Percentiles rank a stretch among this genome's conserved stretches.
These are phyloP conservation scores for Cosmia pyralina DNA, from an alignment of 2,888 invertebrate species.

Conservation along the genomic window DNA sequence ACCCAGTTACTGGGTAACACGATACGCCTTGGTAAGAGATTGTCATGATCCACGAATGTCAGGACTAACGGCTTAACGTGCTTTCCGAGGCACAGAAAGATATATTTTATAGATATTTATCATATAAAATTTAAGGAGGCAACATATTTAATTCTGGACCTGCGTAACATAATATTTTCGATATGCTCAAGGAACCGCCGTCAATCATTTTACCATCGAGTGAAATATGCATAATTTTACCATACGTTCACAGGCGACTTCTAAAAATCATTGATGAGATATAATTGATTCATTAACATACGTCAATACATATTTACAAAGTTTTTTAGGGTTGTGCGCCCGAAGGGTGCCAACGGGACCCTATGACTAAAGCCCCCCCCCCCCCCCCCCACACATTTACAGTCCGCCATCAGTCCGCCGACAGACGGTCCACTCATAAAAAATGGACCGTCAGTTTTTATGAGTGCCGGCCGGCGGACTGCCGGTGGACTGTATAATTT, in stretches of 20 bases:
- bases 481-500: too few species aligned
- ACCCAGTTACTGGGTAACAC: too few species aligned
- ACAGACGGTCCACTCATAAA: too few species aligned
- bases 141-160: constrained; percentile 2
- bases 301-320: background rate
- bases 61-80: too few species aligned
- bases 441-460: too few species aligned
- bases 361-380: background rate
- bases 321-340: background rate
- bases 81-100: too few species aligned
- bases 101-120: constrained; percentile 27
- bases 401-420: too few species aligned
- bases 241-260: constrained; percentile 5
- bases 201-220: constrained; percentile 37
- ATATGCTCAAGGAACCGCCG: constrained; percentile 1
- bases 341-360: background rate
- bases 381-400: too few species aligned
- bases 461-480: too few species aligned
- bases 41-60: too few species aligned
- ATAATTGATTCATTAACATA: constrained; percentile 6
- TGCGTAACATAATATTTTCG: constrained; percentile 51
- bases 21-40: too few species aligned
- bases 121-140: constrained; percentile 12
- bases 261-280: background rate
- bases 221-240: constrained; percentile 19